Conservation (phyloP, 2,797 vertebrate genomes). For the Chelmon rostratus region DNA sequence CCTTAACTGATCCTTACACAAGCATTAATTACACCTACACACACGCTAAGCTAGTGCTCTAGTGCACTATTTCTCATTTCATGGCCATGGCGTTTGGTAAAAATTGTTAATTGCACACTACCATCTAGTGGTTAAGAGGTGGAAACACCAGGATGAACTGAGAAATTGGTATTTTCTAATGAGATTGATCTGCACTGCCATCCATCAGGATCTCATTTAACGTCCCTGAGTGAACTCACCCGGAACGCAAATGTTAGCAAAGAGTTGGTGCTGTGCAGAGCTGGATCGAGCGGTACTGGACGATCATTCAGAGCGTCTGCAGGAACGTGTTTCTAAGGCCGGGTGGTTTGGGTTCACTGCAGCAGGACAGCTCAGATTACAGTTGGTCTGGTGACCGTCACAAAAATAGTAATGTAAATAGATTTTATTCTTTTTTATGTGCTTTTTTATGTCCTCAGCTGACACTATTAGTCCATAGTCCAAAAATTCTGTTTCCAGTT, state of each 20-base stretch:
- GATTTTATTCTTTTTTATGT: neutral
- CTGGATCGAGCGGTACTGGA: too few species aligned
- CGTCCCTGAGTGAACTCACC: neutral
- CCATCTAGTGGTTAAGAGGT: conserved; percentile 71
- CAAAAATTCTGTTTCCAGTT: too few species aligned
- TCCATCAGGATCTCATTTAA: conserved; percentile 11
- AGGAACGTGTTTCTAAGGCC: neutral
- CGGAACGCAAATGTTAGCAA: neutral
- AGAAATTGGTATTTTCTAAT: neutral
- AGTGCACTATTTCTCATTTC: neutral
- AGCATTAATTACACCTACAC: conserved; percentile 7
- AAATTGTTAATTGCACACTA: conserved; percentile 45
- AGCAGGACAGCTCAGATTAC: neutral
- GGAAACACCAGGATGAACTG: conserved; percentile 17
- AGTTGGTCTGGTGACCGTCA: neutral
- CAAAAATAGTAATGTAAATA: neutral
- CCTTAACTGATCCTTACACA: neutral
- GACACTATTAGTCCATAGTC: too few species aligned
- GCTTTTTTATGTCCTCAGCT: too few species aligned
- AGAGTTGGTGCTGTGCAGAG: neutral
- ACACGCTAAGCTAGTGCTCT: neutral
- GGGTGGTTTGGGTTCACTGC: neutral
- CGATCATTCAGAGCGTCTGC: neutral
- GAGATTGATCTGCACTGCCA: neutral
- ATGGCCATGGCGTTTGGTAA: neutral